Percentiles rank a stretch among this genome's conserved stretches.
phyloP scores from a whole-genome alignment of 2,888 invertebrate species.

The Heliconius ethilla region DNA sequence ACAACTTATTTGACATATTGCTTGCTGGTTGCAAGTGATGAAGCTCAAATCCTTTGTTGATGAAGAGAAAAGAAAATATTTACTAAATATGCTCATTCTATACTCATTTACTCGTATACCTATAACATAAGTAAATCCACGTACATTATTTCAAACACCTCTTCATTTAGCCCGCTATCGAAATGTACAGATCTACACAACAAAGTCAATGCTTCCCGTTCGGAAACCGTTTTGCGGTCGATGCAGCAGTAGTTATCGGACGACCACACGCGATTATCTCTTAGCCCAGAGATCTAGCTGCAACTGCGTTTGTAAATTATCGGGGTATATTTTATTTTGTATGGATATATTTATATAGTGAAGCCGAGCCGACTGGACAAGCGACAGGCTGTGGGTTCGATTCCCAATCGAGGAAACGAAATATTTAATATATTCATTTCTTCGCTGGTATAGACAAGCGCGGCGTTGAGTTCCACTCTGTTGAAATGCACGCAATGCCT shows the following conservation, averaged over 20 bases:
- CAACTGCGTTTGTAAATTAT: slow-evolving; percentile 7
- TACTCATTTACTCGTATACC: background rate
- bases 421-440: no score
- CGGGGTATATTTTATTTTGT: background rate
- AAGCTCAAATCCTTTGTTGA: no score
- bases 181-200: slow-evolving; percentile 29
- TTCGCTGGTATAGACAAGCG: no score
- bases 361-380: no score
- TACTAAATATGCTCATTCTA: background rate
- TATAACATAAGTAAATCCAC: background rate
- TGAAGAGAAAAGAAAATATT: no score
- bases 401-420: no score
- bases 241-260: slow-evolving; percentile 38
- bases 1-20: no score
- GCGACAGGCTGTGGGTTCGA: no score
- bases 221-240: slow-evolving; percentile 35
- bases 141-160: background rate
- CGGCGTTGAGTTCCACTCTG: no score
- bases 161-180: slow-evolving; percentile 16
- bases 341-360: background rate
- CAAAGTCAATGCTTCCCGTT: slow-evolving; percentile 34
- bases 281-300: slow-evolving; percentile 29
- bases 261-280: slow-evolving; percentile 37
- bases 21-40: no score
- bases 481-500: no score